Conservation (phyloP, 2,797 vertebrate genomes). For the Enteromius afrohamiltoni region DNA sequence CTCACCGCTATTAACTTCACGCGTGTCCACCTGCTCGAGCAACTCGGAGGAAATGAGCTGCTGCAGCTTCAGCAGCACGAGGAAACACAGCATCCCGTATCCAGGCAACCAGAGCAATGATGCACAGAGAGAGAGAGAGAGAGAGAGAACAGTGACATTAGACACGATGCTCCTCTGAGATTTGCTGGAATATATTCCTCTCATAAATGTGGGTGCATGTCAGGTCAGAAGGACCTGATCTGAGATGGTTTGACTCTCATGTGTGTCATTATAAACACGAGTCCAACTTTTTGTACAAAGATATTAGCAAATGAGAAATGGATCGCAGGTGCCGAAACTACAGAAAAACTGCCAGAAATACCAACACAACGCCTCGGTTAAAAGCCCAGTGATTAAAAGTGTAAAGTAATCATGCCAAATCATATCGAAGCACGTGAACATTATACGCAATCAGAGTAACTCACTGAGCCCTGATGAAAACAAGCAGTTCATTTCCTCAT, state of each 20-base stretch:
- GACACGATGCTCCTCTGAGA: background rate
- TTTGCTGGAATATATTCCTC: background rate
- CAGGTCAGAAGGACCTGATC: background rate
- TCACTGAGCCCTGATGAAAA: background rate
- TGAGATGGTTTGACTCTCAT: background rate
- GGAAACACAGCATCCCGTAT: conserved; percentile 56
- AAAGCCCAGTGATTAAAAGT: background rate
- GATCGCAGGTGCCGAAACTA: background rate
- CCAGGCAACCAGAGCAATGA: conserved; percentile 53
- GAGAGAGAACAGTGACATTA: background rate
- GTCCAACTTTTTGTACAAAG: background rate
- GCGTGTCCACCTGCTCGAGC: conserved; percentile 10
- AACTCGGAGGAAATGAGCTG: conserved; percentile 15
- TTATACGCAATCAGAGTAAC: no score
- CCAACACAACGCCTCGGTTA: background rate
- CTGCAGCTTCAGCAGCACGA: conserved; percentile 5
- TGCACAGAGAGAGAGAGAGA: conserved; percentile 6
- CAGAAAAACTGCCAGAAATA: background rate
- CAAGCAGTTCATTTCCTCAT: background rate
- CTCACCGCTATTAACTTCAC: conserved; percentile 26
- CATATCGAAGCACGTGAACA: background rate
- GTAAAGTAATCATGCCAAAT: background rate
- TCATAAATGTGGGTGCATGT: background rate
- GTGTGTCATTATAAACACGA: background rate
- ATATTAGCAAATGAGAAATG: background rate